A percentile compares a stretch with the other conserved stretches of the same genome.
phyloP scores from a whole-genome alignment of 2,797 vertebrate species.

The Halcyon badia region DNA sequence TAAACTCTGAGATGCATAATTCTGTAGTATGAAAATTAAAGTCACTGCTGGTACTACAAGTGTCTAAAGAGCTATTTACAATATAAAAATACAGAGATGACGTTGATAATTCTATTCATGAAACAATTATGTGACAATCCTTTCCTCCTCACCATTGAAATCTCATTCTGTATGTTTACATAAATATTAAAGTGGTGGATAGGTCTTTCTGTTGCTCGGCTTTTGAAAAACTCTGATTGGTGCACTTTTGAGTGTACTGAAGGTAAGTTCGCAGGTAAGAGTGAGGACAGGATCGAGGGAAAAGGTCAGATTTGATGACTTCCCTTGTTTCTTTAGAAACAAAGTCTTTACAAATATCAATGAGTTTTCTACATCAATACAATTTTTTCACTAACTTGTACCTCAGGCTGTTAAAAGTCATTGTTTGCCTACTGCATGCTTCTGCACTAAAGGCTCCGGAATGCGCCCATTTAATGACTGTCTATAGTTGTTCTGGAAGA shows the following conservation, averaged over 20 bases:
- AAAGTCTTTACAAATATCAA: slow-evolving; percentile 53
- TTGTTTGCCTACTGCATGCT: slow-evolving; percentile 23
- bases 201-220: not conserved
- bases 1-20: slow-evolving; percentile 70
- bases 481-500: slow-evolving; percentile 36
- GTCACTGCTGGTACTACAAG: slow-evolving; percentile 8
- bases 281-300: slow-evolving; percentile 34
- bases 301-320: slow-evolving; percentile 67
- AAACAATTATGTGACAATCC: slow-evolving; percentile 5
- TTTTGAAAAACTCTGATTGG: slow-evolving; percentile 25
- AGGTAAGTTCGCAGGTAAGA: slow-evolving; percentile 63
- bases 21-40: slow-evolving; percentile 59
- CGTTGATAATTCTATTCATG: not conserved
- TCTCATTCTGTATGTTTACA: slow-evolving; percentile 22
- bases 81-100: not conserved
- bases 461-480: slow-evolving; percentile 20
- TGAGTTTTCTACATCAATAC: slow-evolving; percentile 41
- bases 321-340: slow-evolving; percentile 66
- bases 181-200: not conserved
- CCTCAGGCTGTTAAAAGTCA: slow-evolving; percentile 53
- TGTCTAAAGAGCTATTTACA: slow-evolving; percentile 13
- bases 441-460: slow-evolving; percentile 55
- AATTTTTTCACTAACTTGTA: slow-evolving; percentile 59
- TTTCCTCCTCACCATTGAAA: not conserved
- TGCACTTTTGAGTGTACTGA: slow-evolving; percentile 25